Evolutionary conservation across 1,140 invertebrate genomes (phyloP).

Genomic region (Lucilia sericata): DNA sequence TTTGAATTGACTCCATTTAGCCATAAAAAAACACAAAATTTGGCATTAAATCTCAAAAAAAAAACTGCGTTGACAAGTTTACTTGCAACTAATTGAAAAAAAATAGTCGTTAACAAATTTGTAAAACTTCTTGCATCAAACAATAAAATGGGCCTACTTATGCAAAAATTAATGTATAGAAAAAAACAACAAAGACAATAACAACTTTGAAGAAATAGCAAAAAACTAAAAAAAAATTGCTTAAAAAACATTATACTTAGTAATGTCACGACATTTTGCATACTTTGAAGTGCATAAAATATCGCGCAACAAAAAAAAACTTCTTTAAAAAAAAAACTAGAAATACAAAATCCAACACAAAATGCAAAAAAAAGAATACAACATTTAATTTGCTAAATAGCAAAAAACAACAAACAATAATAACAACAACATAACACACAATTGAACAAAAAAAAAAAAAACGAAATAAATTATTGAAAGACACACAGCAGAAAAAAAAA

Average conservation of each 20-base stretch:
- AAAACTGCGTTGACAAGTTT: conserved; percentile 15
- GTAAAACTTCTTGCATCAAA: conserved; percentile 30
- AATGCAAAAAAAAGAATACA: conserved; percentile 34
- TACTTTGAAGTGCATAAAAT: conserved; percentile 46
- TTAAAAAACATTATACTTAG: conserved; percentile 41
- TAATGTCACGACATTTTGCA: conserved; percentile 36
- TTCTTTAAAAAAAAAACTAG: not conserved
- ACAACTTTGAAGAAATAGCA: conserved; percentile 7
- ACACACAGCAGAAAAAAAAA: not conserved
- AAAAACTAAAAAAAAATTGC: conserved; percentile 24
- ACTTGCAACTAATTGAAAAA: not conserved
- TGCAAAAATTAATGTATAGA: conserved; percentile 32
- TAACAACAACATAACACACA: conserved; percentile 7
- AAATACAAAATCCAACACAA: conserved; percentile 11
- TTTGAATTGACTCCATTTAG: not conserved
- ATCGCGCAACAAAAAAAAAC: conserved; percentile 11
- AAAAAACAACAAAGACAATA: conserved; percentile 18
- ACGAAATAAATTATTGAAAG: not conserved
- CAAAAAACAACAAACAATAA: conserved; percentile 37
- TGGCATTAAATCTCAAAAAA: conserved; percentile 1
- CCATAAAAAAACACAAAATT: not conserved
- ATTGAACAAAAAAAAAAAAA: not conserved
- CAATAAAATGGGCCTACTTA: conserved; percentile 41
- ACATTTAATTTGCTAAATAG: conserved; percentile 51
- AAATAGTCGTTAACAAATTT: not conserved